A percentile compares a stretch with the other conserved stretches of the same genome.
These are phyloP conservation scores for Megalurothrips usitatus DNA, from an alignment of 2,888 invertebrate genomes.

Conservation along the genomic window DNA sequence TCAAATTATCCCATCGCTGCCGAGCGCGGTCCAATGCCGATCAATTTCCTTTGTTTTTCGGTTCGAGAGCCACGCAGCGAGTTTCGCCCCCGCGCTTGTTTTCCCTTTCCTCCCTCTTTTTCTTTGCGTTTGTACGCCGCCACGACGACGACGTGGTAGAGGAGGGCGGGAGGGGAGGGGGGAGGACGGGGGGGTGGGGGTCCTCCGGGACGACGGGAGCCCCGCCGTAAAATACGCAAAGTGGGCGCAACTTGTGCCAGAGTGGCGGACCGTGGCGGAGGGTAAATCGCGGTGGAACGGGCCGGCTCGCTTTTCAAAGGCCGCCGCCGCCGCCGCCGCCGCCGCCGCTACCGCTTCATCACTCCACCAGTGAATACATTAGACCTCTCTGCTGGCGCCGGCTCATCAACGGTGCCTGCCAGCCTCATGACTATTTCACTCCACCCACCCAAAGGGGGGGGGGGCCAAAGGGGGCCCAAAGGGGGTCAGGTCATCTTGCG, in stretches of 20 bases:
- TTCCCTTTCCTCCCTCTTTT: background rate
- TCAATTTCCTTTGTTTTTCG: background rate
- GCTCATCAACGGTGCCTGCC: background rate
- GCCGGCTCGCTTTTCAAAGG: conserved; percentile 12
- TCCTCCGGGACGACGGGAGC: background rate
- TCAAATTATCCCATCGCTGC: too few species aligned
- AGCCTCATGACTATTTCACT: conserved; percentile 16
- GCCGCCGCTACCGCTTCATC: background rate
- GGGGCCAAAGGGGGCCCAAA: too few species aligned
- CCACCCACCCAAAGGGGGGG: background rate
- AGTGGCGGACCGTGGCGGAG: background rate
- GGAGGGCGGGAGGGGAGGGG: background rate
- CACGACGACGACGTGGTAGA: background rate
- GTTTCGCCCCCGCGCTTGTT: background rate
- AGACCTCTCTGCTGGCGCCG: background rate
- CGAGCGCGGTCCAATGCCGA: background rate
- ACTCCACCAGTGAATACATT: conserved; percentile 21
- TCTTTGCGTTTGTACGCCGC: background rate
- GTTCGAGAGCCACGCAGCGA: background rate
- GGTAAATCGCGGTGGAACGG: background rate
- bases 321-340: background rate
- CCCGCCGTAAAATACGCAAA: conserved; percentile 15
- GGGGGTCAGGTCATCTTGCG: too few species aligned
- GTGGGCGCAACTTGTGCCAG: background rate
- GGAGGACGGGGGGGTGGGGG: background rate